phyloP scores from a whole-genome alignment of 2,888 invertebrate genomes.

The Mimas tiliae region DNA sequence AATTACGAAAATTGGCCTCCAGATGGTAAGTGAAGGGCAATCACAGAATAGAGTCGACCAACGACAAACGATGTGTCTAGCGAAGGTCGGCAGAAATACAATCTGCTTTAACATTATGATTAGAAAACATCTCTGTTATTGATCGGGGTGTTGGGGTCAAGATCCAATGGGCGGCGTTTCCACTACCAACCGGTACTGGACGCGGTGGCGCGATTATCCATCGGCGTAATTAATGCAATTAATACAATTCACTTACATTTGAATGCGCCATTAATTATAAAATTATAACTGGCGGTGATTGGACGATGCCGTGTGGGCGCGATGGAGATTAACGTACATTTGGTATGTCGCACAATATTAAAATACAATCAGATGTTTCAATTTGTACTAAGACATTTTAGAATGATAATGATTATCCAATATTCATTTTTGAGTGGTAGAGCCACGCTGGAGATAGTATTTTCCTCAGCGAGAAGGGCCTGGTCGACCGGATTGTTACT shows the following conservation, averaged over 20 bases:
- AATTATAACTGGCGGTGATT: not conserved
- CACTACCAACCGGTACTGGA: constrained; percentile 31
- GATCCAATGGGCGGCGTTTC: constrained; percentile 19
- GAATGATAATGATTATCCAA: no score
- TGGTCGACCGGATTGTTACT: no score
- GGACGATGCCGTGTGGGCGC: constrained; percentile 13
- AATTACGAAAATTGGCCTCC: no score
- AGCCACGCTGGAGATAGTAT: no score
- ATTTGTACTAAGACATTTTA: not conserved
- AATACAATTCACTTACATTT: constrained; percentile 54
- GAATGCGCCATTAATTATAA: constrained; percentile 51
- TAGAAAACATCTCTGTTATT: constrained; percentile 17
- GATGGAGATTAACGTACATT: not conserved
- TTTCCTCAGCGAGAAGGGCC: no score
- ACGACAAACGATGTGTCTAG: no score
- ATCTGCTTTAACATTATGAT: no score
- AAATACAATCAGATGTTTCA: constrained; percentile 1
- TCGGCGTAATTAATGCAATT: constrained; percentile 53
- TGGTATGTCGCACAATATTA: not conserved
- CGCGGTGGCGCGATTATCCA: constrained; percentile 48
- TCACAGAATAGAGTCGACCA: no score
- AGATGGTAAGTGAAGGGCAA: no score
- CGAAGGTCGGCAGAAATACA: no score
- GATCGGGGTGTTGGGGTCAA: constrained; percentile 20
- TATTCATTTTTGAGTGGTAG: no score